phyloP scores from a whole-genome alignment of 2,797 vertebrate genomes.

The Leucoraja ocellata region DNA sequence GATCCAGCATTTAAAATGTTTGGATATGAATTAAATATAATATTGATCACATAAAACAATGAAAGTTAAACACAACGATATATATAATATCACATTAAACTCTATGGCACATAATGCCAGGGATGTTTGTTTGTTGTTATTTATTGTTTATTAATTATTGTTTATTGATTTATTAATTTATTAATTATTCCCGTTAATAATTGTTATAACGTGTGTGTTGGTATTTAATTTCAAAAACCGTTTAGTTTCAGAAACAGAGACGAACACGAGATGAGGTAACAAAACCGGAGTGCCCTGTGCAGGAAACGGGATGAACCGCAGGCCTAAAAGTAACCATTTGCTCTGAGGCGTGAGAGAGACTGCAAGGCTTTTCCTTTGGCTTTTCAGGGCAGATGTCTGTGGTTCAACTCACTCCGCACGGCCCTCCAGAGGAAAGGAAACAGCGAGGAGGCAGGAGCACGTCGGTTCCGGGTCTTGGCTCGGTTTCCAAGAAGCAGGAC shows the following conservation, averaged over 20 bases:
- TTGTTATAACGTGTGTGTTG: too few relatives aligned
- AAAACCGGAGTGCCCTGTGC: not conserved
- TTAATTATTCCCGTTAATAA: too few relatives aligned
- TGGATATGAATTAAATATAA: too few relatives aligned
- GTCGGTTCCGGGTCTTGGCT: too few relatives aligned
- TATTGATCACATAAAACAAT: not conserved
- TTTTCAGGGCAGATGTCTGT: not conserved
- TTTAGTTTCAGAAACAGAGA: not conserved
- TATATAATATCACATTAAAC: not conserved
- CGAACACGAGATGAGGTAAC: not conserved
- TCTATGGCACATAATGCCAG: not conserved
- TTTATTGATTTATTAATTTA: too few relatives aligned
- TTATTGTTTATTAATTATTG: too few relatives aligned
- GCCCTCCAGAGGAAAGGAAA: not conserved
- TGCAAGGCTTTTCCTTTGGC: not conserved
- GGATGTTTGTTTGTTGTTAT: too few relatives aligned
- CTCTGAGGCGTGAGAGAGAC: not conserved
- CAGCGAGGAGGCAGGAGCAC: not conserved
- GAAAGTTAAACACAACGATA: not conserved
- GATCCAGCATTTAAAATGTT: too few relatives aligned
- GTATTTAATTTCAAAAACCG: not conserved
- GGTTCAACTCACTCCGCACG: not conserved
- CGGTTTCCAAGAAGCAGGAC: not conserved
- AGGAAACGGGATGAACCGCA: not conserved
- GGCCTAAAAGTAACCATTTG: conserved; percentile 6